Evolutionary conservation across 2,888 invertebrate species (phyloP).

Genomic region (Hydraecia micacea): DNA sequence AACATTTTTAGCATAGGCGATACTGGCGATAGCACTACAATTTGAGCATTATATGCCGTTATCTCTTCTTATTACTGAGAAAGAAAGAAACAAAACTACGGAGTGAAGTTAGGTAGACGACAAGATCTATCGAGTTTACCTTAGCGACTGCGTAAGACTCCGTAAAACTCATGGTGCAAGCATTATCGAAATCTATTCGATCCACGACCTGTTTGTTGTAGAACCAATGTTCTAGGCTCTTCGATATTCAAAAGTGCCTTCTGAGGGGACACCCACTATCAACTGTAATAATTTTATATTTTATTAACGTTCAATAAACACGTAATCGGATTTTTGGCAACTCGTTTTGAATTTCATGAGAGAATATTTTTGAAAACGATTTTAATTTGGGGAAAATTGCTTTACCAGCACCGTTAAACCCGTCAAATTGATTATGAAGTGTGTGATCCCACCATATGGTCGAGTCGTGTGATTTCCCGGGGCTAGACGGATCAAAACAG

Average conservation of each 20-base stretch:
- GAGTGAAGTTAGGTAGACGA: no score
- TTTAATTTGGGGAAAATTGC: not conserved
- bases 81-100: no score
- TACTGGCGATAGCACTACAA: no score
- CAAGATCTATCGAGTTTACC: no score
- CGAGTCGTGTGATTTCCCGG: not conserved
- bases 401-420: not conserved
- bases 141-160: no score
- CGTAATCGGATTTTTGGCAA: not conserved
- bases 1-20: no score
- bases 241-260: not conserved
- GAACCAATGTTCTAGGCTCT: not conserved
- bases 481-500: not conserved
- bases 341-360: not conserved
- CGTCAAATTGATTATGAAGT: not conserved
- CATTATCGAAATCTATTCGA: no score
- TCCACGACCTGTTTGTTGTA: no score
- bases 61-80: no score
- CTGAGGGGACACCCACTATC: not conserved
- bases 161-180: no score
- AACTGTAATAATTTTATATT: not conserved
- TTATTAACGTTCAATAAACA: not conserved
- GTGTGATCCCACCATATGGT: not conserved
- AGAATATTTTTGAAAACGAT: not conserved
- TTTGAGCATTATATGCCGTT: no score